These are phyloP conservation scores for Bradypodion pumilum DNA, from an alignment of 2,797 vertebrate genomes.

Conservation along the genomic window DNA sequence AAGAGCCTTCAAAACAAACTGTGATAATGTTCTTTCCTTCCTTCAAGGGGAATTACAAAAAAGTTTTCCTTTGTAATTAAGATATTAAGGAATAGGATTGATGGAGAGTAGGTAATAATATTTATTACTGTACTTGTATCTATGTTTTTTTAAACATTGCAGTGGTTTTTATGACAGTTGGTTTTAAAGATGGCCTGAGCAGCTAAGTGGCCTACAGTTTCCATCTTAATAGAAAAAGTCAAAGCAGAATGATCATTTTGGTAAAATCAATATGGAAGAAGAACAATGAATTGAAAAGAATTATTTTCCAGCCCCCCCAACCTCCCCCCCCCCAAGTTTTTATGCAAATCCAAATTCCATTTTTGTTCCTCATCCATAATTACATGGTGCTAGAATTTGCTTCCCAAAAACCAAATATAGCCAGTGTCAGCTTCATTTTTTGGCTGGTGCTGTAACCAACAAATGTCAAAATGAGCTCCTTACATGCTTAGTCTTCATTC, in stretches of 20 bases:
- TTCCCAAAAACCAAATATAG: neutral
- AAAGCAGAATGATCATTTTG: neutral
- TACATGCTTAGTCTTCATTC: neutral
- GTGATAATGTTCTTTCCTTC: neutral
- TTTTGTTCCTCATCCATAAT: slow-evolving; percentile 5
- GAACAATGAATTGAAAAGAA: neutral
- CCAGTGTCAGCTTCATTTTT: neutral
- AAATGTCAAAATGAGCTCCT: neutral
- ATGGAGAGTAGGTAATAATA: neutral
- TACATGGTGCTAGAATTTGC: neutral
- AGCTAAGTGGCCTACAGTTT: neutral
- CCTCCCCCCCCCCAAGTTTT: neutral
- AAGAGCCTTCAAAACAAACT: too few species aligned
- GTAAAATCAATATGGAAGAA: neutral
- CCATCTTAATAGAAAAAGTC: neutral
- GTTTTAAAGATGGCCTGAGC: neutral
- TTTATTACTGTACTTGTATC: too few species aligned
- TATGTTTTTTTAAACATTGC: neutral
- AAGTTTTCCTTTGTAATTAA: neutral
- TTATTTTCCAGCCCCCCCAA: neutral
- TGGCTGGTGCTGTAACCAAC: neutral
- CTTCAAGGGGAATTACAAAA: neutral
- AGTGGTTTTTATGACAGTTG: neutral
- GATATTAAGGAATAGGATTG: neutral
- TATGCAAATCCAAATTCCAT: slow-evolving; percentile 2